phyloP scores from a whole-genome alignment of 2,888 invertebrate genomes.

The Stratiomys singularior region DNA sequence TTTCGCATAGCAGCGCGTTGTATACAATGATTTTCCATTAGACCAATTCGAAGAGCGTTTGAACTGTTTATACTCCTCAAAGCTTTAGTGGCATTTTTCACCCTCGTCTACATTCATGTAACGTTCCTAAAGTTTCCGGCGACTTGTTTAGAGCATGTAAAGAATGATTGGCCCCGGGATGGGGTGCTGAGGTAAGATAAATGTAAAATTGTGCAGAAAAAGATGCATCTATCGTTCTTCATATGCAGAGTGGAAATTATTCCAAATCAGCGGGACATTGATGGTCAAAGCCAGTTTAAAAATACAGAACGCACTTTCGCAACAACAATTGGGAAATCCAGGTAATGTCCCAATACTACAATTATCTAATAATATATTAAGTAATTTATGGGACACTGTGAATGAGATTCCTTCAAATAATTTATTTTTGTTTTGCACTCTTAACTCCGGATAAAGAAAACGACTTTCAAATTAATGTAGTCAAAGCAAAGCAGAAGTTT shows the following conservation, averaged over 20 bases:
- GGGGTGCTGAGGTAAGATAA: constrained; percentile 76
- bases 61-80: constrained; percentile 66
- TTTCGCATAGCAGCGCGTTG: too few species aligned
- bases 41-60: constrained; percentile 60
- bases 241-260: constrained; percentile 41
- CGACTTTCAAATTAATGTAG: too few species aligned
- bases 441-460: too few species aligned
- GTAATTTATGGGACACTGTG: too few species aligned
- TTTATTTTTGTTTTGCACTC: too few species aligned
- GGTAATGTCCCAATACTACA: too few species aligned
- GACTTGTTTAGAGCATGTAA: constrained; percentile 89
- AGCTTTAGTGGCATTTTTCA: constrained; percentile 87
- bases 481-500: too few species aligned
- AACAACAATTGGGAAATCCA: constrained; percentile 16
- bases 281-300: constrained; percentile 13
- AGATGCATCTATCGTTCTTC: background rate
- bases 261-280: constrained; percentile 5
- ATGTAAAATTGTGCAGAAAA: background rate
- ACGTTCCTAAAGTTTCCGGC: constrained; percentile 93
- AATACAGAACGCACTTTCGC: background rate
- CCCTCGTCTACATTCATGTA: constrained; percentile 94
- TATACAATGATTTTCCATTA: constrained; percentile 53
- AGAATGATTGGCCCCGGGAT: constrained; percentile 92
- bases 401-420: too few species aligned
- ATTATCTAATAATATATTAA: too few species aligned